A percentile compares a stretch with the other conserved stretches of the same genome.
phyloP scores from a whole-genome alignment of 2,797 vertebrate genomes.

The Holocentrus rufus region DNA sequence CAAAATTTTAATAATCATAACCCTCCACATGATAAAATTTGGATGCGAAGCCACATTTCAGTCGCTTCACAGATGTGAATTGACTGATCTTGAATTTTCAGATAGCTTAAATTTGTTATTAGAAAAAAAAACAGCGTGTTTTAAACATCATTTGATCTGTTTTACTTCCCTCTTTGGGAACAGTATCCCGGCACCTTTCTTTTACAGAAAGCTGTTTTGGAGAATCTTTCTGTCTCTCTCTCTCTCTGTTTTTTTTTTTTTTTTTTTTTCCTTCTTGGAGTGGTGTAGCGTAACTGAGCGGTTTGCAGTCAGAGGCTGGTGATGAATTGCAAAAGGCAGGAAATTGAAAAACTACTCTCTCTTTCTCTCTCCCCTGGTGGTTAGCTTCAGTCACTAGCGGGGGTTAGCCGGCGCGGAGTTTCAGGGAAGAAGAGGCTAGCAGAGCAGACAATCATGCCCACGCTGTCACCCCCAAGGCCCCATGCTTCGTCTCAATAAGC shows the following conservation, averaged over 20 bases:
- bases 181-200: constrained; percentile 37
- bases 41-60: background rate
- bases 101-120: constrained; percentile 1
- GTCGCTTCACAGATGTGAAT: background rate
- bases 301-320: constrained; percentile 50
- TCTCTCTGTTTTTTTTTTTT: too few relatives aligned
- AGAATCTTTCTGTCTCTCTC: constrained; percentile 36
- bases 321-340: constrained; percentile 65
- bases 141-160: constrained; percentile 18
- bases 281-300: constrained; percentile 49
- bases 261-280: constrained; percentile 39
- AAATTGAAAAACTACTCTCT: constrained; percentile 61
- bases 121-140: constrained; percentile 4
- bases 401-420: constrained; percentile 58
- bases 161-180: constrained; percentile 28
- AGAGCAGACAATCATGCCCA: constrained; percentile 73
- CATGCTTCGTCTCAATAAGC: constrained; percentile 78
- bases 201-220: constrained; percentile 54
- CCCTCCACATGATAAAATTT: background rate
- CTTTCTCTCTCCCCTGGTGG: constrained; percentile 46
- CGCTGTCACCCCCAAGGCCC: constrained; percentile 73
- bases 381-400: constrained; percentile 52
- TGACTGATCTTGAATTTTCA: constrained; percentile 2
- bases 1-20: constrained; percentile 14
- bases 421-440: constrained; percentile 52